A percentile compares a stretch with the other conserved stretches of the same genome.
Conservation (phyloP, 2,113 vertebrate genomes). For the Pyrgilauda ruficollis region DNA sequence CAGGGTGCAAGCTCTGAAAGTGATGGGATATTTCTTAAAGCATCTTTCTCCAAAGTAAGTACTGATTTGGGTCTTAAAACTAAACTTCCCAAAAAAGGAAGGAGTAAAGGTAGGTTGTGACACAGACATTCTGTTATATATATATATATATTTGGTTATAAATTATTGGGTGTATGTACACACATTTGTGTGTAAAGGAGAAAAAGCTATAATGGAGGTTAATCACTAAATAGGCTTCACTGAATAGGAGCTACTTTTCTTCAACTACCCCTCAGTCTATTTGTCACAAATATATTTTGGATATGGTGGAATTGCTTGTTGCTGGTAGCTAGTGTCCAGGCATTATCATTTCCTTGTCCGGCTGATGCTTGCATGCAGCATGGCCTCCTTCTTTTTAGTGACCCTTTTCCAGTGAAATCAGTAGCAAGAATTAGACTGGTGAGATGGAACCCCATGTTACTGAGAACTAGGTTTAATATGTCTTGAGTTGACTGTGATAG, state of each 20-base stretch:
- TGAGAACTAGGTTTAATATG: neutral
- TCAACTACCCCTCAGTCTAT: neutral
- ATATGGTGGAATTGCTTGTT: neutral
- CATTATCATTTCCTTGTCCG: neutral
- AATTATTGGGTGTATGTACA: neutral
- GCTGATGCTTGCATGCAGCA: neutral
- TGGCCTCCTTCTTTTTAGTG: neutral
- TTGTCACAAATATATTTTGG: neutral
- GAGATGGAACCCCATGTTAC: neutral
- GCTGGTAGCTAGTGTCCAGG: neutral
- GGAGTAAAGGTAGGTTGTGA: neutral
- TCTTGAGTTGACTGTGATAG: neutral
- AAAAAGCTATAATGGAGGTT: neutral
- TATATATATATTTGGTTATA: neutral
- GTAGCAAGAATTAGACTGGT: neutral
- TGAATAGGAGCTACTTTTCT: neutral
- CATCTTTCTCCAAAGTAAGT: constrained; percentile 92
- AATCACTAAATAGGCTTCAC: neutral
- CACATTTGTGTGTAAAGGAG: neutral
- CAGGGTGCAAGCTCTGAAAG: constrained; percentile 94
- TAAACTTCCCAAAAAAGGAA: neutral
- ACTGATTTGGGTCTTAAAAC: neutral
- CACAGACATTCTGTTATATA: neutral
- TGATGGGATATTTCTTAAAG: constrained; percentile 95
- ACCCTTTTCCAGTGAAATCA: neutral